Evolutionary conservation across 2,888 invertebrate species (phyloP).

Genomic region (Dynastes grantii): DNA sequence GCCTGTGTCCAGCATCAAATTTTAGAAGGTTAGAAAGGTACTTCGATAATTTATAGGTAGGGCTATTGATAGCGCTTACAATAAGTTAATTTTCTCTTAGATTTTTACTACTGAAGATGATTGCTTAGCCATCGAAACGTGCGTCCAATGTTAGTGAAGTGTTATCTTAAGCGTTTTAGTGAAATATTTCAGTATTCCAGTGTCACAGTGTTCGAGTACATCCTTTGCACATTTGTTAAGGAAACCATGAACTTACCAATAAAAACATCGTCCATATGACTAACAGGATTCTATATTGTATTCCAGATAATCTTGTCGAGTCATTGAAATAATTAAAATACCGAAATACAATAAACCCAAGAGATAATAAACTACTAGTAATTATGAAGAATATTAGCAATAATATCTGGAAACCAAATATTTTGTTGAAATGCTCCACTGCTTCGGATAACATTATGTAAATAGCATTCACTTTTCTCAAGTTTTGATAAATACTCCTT

Average conservation of each 20-base stretch:
- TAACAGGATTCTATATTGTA: slow-evolving; percentile 1
- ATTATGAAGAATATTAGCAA: slow-evolving; percentile 33
- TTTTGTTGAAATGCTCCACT: slow-evolving; percentile 23
- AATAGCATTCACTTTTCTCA: slow-evolving; percentile 20
- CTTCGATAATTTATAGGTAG: too few species aligned
- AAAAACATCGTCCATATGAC: slow-evolving; percentile 20
- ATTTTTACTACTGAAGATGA: too few species aligned
- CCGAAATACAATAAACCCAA: slow-evolving; percentile 21
- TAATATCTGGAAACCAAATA: slow-evolving; percentile 37
- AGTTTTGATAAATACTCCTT: not conserved
- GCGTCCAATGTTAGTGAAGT: too few species aligned
- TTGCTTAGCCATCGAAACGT: too few species aligned
- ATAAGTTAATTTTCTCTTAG: too few species aligned
- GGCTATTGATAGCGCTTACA: too few species aligned
- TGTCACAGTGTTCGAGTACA: too few species aligned
- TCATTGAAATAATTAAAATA: slow-evolving; percentile 5
- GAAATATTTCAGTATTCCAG: too few species aligned
- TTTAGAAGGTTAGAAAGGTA: too few species aligned
- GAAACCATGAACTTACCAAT: slow-evolving; percentile 28
- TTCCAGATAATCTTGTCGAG: not conserved
- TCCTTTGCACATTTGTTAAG: too few species aligned
- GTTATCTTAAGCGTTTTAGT: too few species aligned
- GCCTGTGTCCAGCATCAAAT: too few species aligned
- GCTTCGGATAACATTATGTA: slow-evolving; percentile 27
- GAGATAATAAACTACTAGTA: slow-evolving; percentile 21